Evolutionary conservation across 2,113 vertebrate species (phyloP).

Genomic region (Notothenia rossii): DNA sequence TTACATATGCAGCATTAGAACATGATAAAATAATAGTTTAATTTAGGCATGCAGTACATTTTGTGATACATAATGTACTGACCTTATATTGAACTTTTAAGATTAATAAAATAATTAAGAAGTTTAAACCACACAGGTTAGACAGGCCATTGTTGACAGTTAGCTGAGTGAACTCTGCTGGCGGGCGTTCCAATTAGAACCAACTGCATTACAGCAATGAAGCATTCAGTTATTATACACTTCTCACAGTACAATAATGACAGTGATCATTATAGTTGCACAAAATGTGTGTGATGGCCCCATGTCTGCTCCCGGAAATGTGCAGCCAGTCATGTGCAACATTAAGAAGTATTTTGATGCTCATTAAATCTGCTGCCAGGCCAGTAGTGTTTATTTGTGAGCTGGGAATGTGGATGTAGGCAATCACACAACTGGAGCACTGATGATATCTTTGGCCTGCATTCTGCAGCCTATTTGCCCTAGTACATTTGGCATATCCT

Average conservation of each 20-base stretch:
- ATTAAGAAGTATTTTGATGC: conserved; percentile 57
- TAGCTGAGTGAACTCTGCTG: conserved; percentile 26
- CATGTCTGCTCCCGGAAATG: conserved; percentile 34
- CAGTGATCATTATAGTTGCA: conserved; percentile 40
- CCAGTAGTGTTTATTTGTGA: conserved; percentile 40
- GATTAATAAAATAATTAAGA: background rate
- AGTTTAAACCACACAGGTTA: background rate
- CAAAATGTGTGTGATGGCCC: conserved; percentile 19
- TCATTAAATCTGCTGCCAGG: conserved; percentile 56
- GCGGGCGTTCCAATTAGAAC: conserved; percentile 44
- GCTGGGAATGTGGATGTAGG: conserved; percentile 37
- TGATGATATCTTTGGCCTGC: background rate
- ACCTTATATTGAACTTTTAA: background rate
- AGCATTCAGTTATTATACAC: conserved; percentile 59
- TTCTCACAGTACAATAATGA: conserved; percentile 57
- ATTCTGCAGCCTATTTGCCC: conserved; percentile 3
- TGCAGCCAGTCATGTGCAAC: conserved; percentile 49
- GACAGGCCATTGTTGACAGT: background rate
- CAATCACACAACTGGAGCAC: conserved; percentile 13
- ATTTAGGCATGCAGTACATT: no score
- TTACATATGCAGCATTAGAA: no score
- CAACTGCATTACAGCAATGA: conserved; percentile 44
- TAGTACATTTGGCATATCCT: conserved; percentile 40
- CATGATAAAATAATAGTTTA: no score
- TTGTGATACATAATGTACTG: no score